Conservation (phyloP, 2,797 vertebrate genomes). For the Gymnocypris eckloni region DNA sequence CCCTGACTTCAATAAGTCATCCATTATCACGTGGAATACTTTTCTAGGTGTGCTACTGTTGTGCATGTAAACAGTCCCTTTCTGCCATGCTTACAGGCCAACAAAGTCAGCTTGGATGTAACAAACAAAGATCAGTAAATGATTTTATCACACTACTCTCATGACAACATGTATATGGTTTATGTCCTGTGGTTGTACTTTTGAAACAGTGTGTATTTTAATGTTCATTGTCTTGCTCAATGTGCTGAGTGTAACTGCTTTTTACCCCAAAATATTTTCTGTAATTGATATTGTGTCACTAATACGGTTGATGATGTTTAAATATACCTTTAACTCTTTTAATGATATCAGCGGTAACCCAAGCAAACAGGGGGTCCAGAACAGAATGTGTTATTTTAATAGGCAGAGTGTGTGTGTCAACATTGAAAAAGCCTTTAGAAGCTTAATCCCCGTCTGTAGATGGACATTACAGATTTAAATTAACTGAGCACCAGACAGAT, state of each 20-base stretch:
- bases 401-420: neutral
- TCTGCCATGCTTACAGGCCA: neutral
- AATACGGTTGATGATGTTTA: neutral
- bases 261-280: neutral
- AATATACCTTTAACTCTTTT: neutral
- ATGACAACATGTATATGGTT: neutral
- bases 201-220: neutral
- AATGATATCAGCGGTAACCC: neutral
- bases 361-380: neutral
- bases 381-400: neutral
- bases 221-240: neutral
- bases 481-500: conserved; percentile 42
- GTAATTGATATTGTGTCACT: neutral
- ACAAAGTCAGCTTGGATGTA: neutral
- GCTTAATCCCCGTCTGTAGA: conserved; percentile 46
- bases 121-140: neutral
- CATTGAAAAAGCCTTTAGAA: conserved; percentile 39
- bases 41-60: neutral
- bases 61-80: neutral
- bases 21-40: neutral
- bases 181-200: neutral
- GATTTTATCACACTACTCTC: neutral
- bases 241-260: neutral
- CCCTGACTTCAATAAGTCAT: neutral
- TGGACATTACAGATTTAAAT: conserved; percentile 43